Evolutionary conservation across 2,888 invertebrate species (phyloP), one percentile per base, ranked within the genome.

Genomic region (Ctenicera cuprea): DNA sequence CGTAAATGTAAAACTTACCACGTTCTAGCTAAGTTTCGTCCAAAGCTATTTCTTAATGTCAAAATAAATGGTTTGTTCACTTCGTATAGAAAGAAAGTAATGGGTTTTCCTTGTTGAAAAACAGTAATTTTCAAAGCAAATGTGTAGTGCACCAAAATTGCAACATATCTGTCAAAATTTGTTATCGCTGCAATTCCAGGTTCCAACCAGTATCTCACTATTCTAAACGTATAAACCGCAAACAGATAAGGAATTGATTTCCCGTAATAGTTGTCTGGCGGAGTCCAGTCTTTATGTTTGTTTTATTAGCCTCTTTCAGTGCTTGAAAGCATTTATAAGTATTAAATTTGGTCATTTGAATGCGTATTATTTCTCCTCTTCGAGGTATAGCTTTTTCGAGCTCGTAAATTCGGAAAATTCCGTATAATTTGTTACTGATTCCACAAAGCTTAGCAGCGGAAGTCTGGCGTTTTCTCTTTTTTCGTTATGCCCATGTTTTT

Each of bases 211-310:
- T 9, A 33, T 59, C n/a, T n/a, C 59, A 59, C 59, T 59, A 37
- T 33, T 59, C 38, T 59, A 59, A 38, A 38, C 33, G 14, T 22
- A 54, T 22, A 22, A 59, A 59, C 37, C 18, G 11, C 38, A 59
- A 59, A 59, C 20, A 38, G 20, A 38, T 38, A 59, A 59, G 30
- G 54, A 16, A 66, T 72, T 59, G 66, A 65, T 71, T 71, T 65
- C 57, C 41, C 16, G 45, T 45, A 59, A 63, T 48, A 50, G 48
- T 61, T 48, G 65, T 66, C 66, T 72, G 71, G 66, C 71, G 71
- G 66, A 66, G 71, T 72, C 61, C 71, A 72, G 61, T 72, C 71
- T 72, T 71, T 72, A 72, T 59, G 65, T 61, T 66, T 18, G 66
- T 66, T 72, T 72, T 72, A 72, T 66, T 48, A 26, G 38, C 66